These are phyloP conservation scores for Hipposideros armiger DNA, from an alignment of 2,113 vertebrate genomes.

Conservation along the genomic window DNA sequence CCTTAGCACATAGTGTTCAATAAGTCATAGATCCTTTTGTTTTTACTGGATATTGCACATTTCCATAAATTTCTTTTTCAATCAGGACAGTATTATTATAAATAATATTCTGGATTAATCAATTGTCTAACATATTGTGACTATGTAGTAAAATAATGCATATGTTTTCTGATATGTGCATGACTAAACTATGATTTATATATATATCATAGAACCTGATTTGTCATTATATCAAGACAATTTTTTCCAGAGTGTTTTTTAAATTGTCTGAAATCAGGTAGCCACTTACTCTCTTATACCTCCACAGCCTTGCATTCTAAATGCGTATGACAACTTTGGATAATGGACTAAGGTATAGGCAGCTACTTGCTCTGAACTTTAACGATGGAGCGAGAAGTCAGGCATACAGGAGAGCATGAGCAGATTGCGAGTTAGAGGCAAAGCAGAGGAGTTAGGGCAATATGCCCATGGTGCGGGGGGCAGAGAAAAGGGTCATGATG, in stretches of 20 bases:
- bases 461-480: too few species aligned
- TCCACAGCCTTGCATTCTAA: neutral
- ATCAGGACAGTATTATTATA: neutral
- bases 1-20: neutral
- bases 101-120: neutral
- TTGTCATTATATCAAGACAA: neutral
- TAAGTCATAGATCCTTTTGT: neutral
- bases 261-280: neutral
- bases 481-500: too few species aligned
- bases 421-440: neutral
- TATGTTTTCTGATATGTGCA: neutral
- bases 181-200: neutral
- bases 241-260: neutral
- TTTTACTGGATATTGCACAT: neutral
- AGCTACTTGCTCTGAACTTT: neutral
- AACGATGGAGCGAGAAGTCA: neutral
- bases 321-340: neutral
- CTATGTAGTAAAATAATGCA: neutral
- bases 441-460: neutral
- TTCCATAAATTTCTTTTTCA: conserved; percentile 25
- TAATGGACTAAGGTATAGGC: neutral
- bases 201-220: neutral
- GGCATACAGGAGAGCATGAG: neutral
- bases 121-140: neutral
- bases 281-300: neutral